A percentile compares a stretch with the other conserved stretches of the same genome.
These are phyloP conservation scores for Phodopus roborovskii DNA, from an alignment of 2,113 vertebrate species.

Conservation along the genomic window DNA sequence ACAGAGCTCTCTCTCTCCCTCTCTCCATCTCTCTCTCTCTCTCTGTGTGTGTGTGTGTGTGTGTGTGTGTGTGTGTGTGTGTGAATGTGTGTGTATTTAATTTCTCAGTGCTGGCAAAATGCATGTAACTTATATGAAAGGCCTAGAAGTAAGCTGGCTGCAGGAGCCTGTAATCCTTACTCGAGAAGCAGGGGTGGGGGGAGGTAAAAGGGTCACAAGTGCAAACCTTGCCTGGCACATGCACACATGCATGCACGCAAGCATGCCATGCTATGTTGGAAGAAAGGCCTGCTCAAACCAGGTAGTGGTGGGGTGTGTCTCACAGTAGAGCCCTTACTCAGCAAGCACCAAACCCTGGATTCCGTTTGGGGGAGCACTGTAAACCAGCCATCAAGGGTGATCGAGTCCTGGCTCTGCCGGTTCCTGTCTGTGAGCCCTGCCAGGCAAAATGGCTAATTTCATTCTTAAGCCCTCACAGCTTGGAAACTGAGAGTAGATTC, in stretches of 20 bases:
- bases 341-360: neutral
- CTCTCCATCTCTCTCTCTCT: no score
- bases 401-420: neutral
- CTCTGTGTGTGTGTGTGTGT: no score
- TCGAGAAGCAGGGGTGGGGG: neutral
- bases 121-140: neutral
- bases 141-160: neutral
- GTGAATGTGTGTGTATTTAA: neutral
- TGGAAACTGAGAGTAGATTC: neutral
- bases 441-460: neutral
- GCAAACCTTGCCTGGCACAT: neutral
- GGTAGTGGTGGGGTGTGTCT: neutral
- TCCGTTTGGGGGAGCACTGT: neutral
- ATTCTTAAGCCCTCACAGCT: neutral
- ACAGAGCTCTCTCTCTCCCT: neutral
- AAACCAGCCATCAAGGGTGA: neutral
- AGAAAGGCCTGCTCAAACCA: neutral
- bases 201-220: neutral
- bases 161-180: neutral
- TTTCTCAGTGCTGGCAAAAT: slow-evolving; percentile 17
- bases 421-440: neutral
- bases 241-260: neutral
- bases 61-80: neutral
- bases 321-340: neutral
- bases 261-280: neutral